These are phyloP conservation scores for Anomalospiza imberbis DNA, from an alignment of 2,797 vertebrate species.

Conservation along the genomic window DNA sequence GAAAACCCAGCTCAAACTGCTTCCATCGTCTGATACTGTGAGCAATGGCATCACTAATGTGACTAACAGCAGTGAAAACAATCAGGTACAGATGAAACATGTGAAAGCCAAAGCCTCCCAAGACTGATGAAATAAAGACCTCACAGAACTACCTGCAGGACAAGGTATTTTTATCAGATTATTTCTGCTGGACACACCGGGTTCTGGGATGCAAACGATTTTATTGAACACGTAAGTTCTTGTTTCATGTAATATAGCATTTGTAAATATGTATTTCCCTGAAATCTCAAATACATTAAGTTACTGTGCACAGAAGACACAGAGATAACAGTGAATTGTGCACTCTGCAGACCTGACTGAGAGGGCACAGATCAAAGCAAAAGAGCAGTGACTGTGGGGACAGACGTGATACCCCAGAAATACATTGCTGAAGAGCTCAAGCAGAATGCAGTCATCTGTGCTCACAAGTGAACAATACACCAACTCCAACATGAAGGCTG, in stretches of 20 bases:
- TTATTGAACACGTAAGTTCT: not conserved
- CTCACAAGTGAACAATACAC: not conserved
- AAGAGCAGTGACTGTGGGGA: not conserved
- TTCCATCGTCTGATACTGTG: not conserved
- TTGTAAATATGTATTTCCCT: not conserved
- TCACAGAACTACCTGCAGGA: not conserved
- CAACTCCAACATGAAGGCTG: not conserved
- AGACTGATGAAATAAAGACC: slow-evolving; percentile 9
- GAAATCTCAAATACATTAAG: not conserved
- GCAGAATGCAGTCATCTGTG: not conserved
- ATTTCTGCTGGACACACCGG: not conserved
- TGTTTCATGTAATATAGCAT: not conserved
- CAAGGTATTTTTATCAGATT: not conserved
- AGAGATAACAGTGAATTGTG: not conserved
- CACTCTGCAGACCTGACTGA: not conserved
- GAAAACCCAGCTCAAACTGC: not conserved
- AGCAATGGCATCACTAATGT: not conserved
- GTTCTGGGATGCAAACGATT: not conserved
- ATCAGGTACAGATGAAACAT: not conserved
- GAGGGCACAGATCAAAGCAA: not conserved
- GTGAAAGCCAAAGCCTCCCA: not conserved
- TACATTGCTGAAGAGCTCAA: not conserved
- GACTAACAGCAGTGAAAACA: not conserved
- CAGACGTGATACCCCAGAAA: not conserved
- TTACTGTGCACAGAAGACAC: not conserved